These are phyloP conservation scores for Drosophila anomalata DNA, from an alignment of 2,888 invertebrate species.

Conservation along the genomic window DNA sequence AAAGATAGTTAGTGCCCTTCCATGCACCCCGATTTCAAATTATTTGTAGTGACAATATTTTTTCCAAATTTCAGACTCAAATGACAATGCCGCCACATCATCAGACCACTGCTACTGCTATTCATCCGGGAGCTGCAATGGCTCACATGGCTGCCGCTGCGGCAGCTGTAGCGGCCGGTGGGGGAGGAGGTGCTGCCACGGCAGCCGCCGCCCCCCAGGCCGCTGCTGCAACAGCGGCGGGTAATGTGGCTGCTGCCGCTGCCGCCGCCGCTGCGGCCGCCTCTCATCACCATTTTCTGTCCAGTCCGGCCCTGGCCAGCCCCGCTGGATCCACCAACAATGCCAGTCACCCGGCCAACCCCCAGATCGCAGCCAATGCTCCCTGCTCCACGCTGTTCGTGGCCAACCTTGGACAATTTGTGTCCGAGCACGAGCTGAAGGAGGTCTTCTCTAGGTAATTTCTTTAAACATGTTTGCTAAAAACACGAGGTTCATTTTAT, in stretches of 20 bases:
- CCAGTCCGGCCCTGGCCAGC: constrained; percentile 96
- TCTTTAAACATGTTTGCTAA: not conserved
- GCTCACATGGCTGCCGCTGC: constrained; percentile 85
- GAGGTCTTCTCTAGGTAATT: constrained; percentile 97
- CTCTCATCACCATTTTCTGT: constrained; percentile 93
- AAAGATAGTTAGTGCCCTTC: no score
- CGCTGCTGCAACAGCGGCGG: constrained; percentile 60
- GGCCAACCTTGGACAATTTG: constrained; percentile 98
- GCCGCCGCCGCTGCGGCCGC: constrained; percentile 69
- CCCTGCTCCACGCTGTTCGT: constrained; percentile 99
- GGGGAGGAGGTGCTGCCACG: constrained; percentile 56
- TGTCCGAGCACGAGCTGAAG: constrained; percentile 99
- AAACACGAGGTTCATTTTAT: not conserved
- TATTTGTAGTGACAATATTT: not conserved
- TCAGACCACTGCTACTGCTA: constrained; percentile 83
- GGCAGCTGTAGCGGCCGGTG: constrained; percentile 63
- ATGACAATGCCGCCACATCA: constrained; percentile 85
- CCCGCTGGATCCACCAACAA: constrained; percentile 88
- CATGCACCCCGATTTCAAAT: not conserved
- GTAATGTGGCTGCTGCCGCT: constrained; percentile 64
- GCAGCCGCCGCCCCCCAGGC: constrained; percentile 81
- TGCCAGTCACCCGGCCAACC: constrained; percentile 84
- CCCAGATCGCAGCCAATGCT: constrained; percentile 88
- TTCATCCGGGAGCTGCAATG: constrained; percentile 87
- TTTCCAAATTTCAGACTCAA: constrained; percentile 83